Percentiles rank a stretch among this genome's conserved stretches.
These are phyloP conservation scores for Isaurus tuberculatus DNA, from an alignment of 92 coral and sea anemone genomes.

Conservation along the genomic window DNA sequence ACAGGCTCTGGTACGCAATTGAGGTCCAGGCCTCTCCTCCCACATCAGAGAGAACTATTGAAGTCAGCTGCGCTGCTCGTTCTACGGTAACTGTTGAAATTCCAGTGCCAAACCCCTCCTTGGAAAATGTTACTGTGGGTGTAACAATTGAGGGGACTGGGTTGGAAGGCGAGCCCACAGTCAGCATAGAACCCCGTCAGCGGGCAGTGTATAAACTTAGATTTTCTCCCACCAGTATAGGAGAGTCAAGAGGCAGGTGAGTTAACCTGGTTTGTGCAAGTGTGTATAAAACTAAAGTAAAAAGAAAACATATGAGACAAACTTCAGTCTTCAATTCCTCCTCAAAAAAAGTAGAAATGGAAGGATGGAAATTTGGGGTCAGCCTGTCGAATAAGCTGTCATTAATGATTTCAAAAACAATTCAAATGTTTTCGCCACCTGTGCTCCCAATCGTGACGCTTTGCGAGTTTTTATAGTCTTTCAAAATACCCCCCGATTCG, in stretches of 20 bases:
- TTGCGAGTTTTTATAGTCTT: no score
- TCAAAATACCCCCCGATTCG: no score
- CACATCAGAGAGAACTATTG: slow-evolving; percentile 84
- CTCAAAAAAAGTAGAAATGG: no score
- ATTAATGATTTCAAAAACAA: no score
- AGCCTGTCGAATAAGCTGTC: no score
- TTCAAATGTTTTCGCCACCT: no score
- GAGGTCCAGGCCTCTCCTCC: slow-evolving; percentile 90
- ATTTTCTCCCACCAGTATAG: slow-evolving; percentile 87
- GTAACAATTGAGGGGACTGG: slow-evolving; percentile 89
- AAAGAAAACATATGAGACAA: no score
- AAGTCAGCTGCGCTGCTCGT: slow-evolving; percentile 91
- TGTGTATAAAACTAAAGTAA: no score
- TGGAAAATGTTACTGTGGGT: slow-evolving; percentile 82
- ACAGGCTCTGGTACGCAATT: slow-evolving; percentile 89
- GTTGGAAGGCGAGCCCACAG: slow-evolving; percentile 80
- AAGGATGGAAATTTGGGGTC: no score
- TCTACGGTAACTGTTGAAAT: slow-evolving; percentile 90
- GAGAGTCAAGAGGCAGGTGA: slow-evolving; percentile 91
- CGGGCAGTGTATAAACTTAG: slow-evolving; percentile 80
- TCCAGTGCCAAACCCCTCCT: slow-evolving; percentile 90
- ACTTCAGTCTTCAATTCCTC: no score
- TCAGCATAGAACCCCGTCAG: slow-evolving; percentile 83
- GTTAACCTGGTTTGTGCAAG: no score
- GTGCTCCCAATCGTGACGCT: no score